phyloP scores from a whole-genome alignment of 1,140 invertebrate species.

The Melipona quadrifasciata region DNA sequence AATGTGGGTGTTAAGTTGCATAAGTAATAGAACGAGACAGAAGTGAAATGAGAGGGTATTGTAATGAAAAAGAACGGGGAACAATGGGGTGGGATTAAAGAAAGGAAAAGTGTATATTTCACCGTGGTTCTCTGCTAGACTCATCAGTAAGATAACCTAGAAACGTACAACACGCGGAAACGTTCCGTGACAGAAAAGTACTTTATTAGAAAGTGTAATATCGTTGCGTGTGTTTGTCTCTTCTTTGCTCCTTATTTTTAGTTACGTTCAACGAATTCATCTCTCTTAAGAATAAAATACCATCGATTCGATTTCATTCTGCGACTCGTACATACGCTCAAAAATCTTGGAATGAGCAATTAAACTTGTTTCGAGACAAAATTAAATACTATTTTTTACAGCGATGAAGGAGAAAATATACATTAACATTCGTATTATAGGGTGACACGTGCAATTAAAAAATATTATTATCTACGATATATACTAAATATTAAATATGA shows the following conservation, averaged over 20 bases:
- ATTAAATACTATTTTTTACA: no score
- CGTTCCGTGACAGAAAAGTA: background rate
- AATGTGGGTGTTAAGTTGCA: background rate
- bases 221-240: background rate
- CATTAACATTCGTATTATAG: no score
- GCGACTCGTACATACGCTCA: no score
- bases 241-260: background rate
- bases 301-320: no score
- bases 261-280: no score
- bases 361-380: no score
- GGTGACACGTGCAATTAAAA: no score
- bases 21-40: background rate
- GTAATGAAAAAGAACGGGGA: background rate
- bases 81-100: background rate
- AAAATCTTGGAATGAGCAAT: no score
- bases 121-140: background rate
- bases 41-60: background rate
- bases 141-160: background rate
- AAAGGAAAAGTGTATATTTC: background rate
- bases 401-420: no score
- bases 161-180: background rate
- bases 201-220: background rate
- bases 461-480: no score
- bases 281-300: no score
- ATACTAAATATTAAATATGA: no score